Evolutionary conservation across 1,140 invertebrate genomes (phyloP), one percentile per base, ranked within the genome.

Genomic region (Drosophila subobscura): DNA sequence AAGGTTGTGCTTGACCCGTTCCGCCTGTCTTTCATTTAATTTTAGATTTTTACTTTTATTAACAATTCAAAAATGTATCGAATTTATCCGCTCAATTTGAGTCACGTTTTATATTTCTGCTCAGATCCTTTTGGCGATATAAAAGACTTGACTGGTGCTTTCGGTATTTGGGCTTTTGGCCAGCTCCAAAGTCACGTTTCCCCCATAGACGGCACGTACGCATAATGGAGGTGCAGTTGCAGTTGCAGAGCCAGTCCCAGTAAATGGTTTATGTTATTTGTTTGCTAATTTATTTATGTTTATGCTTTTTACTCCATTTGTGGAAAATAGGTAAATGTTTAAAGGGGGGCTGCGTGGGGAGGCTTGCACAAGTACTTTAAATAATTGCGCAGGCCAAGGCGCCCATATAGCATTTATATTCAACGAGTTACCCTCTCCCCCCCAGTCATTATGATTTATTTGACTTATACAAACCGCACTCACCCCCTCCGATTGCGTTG

Each of bases 31-130:
- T 52, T 51, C 46, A 14, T 57, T 25, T 37, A 40, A 60, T 42
- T 72, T 72, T 23, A 25, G 23, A 54, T 42, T 23, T 71, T 72
- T 49, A 49, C 53, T 54, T 53, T 29, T 44, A 25, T 72, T 20
- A 16, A 37, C 61, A 60, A 72, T 49, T 37, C 67, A 72, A 72
- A 72, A 72, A 47, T 73, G 58, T 71, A 73, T n/a, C 44, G 29
- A 41, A 73, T 73, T 55, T 46, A 10, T 45, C 22, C 49, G 58
- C 60, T 72, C 61, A 76, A 79, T 77, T 74, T 60, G 61, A 79
- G 80, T 84, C 80, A 84, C 80, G 80, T 80, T 80, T 86, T 59
- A 51, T 55, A 41, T 67, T 77, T 65, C 22, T 60, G 51, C 44
- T 27, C 46, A 61, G 80, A 84, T 83, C 54, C 64, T 72, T 65